phyloP scores from a whole-genome alignment of 2,888 invertebrate genomes.

The Diabrotica balteata region DNA sequence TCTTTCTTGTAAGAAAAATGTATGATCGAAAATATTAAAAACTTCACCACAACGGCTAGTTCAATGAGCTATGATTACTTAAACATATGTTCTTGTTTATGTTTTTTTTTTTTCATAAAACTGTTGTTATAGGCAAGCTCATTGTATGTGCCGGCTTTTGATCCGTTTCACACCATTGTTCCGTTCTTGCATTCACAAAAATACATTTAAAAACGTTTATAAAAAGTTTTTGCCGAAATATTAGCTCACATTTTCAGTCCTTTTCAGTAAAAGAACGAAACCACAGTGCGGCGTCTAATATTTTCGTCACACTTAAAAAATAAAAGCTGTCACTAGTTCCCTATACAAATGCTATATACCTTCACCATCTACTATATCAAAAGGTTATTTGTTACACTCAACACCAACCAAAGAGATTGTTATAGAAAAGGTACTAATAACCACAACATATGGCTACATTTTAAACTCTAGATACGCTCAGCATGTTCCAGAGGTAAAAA shows the following conservation, averaged over 20 bases:
- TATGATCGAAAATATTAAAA: constrained; percentile 19
- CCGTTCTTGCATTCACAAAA: neutral
- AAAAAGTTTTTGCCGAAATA: constrained; percentile 7
- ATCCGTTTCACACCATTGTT: neutral
- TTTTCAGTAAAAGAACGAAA: constrained; percentile 9
- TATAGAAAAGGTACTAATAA: constrained; percentile 13
- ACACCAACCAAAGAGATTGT: constrained; percentile 17
- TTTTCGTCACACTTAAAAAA: constrained; percentile 10
- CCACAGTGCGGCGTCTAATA: constrained; percentile 5
- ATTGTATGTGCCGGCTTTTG: neutral
- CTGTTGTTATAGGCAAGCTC: too few relatives aligned
- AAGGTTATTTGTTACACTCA: constrained; percentile 16
- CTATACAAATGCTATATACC: neutral
- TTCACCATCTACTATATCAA: neutral
- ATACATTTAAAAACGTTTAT: constrained; percentile 6
- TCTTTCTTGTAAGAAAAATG: constrained; percentile 36
- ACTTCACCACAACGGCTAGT: neutral
- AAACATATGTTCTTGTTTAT: too few relatives aligned
- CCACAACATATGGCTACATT: neutral
- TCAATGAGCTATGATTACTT: too few relatives aligned
- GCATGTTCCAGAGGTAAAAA: neutral
- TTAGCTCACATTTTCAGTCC: constrained; percentile 20
- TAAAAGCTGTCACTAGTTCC: neutral
- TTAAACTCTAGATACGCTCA: neutral
- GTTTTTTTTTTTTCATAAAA: too few relatives aligned